phyloP scores from a whole-genome alignment of 2,797 vertebrate genomes.

The Pseudotriccus pelzelni region DNA sequence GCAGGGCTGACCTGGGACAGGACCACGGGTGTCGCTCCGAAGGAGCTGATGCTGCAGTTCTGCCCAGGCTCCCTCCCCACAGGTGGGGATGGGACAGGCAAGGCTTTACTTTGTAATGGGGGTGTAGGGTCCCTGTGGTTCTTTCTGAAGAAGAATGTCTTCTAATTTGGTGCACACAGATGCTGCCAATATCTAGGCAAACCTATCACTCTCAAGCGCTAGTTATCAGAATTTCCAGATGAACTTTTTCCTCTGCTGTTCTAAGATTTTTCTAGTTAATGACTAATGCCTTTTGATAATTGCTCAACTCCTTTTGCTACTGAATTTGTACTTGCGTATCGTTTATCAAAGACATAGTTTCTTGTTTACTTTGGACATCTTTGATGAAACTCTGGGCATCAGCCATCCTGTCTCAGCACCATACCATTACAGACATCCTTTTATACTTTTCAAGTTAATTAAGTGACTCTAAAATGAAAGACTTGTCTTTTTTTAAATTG shows the following conservation, averaged over 20 bases:
- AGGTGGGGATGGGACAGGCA: fast-evolving
- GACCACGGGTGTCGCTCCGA: fast-evolving
- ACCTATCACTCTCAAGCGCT: not conserved
- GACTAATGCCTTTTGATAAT: not conserved
- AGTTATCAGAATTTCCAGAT: not conserved
- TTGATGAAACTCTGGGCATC: not conserved
- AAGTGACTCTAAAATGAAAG: not conserved
- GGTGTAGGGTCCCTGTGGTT: not conserved
- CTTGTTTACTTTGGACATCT: slow-evolving; percentile 14
- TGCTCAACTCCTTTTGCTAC: not conserved
- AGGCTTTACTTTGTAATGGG: fast-evolving
- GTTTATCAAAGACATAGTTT: not conserved
- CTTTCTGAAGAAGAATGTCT: not conserved
- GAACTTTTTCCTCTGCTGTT: not conserved
- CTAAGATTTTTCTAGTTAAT: not conserved
- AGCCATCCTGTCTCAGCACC: not conserved
- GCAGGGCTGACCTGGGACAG: fast-evolving
- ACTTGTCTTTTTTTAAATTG: not conserved
- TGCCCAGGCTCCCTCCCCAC: fast-evolving
- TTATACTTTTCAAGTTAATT: not conserved
- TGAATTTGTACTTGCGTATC: not conserved
- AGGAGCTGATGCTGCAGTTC: not conserved
- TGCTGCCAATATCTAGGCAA: not conserved
- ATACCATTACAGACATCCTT: not conserved
- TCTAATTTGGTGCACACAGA: not conserved